These are phyloP conservation scores for Sturnira hondurensis DNA, from an alignment of 2,113 vertebrate species.

Conservation along the genomic window DNA sequence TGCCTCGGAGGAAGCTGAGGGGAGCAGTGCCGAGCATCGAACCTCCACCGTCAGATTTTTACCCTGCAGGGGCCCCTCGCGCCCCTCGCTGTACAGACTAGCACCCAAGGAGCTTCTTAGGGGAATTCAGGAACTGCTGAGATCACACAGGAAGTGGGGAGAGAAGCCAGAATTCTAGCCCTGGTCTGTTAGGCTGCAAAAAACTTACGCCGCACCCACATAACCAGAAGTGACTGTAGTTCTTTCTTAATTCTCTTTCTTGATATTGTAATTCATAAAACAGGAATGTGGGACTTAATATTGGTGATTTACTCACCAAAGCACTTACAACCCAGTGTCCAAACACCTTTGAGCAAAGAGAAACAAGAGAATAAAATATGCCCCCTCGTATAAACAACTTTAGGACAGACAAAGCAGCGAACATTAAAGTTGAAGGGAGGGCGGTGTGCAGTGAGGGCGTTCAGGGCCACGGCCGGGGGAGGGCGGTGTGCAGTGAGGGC, in stretches of 20 bases:
- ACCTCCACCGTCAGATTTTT: neutral
- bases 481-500: no score
- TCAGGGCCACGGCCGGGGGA: neutral
- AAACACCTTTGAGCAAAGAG: neutral
- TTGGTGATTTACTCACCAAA: neutral
- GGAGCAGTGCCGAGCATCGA: neutral
- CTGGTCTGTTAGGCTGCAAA: neutral
- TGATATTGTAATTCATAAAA: neutral
- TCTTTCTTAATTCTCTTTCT: neutral
- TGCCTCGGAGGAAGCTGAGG: neutral
- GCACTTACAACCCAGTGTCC: neutral
- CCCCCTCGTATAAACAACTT: neutral
- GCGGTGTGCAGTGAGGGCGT: no score
- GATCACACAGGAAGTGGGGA: neutral
- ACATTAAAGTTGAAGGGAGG: no score
- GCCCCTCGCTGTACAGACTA: neutral
- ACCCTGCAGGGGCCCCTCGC: neutral
- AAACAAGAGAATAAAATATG: neutral
- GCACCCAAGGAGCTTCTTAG: neutral
- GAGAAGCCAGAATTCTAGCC: neutral
- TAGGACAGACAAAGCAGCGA: neutral
- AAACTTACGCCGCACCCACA: neutral
- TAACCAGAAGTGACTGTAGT: neutral
- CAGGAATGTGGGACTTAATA: neutral
- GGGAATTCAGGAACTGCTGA: neutral